These are phyloP conservation scores for Trochalopteron elliotii DNA, from an alignment of 2,113 vertebrate species.

Conservation along the genomic window DNA sequence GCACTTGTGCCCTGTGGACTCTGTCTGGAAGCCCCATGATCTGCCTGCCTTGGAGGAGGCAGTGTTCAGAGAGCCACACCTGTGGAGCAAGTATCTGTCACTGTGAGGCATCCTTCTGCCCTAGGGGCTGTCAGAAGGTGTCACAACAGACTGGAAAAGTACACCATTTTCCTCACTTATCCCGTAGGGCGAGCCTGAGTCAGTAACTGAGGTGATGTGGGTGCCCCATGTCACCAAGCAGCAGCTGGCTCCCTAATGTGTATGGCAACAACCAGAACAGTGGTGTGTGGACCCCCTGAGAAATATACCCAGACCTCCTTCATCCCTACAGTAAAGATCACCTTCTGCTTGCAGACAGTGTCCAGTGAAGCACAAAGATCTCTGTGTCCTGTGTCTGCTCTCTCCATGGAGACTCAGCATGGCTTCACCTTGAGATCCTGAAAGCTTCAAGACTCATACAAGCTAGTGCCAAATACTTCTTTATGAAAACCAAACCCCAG, in stretches of 20 bases:
- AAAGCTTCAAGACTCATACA: background rate
- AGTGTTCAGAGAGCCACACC: background rate
- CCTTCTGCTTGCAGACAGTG: background rate
- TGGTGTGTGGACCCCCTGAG: background rate
- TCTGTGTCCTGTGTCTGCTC: background rate
- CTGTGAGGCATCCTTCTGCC: background rate
- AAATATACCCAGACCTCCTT: background rate
- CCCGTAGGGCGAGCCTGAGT: background rate
- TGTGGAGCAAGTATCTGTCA: background rate
- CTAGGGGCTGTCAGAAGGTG: background rate
- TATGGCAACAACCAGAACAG: background rate
- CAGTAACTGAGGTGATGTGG: background rate
- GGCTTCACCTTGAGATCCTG: background rate
- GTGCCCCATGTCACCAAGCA: background rate
- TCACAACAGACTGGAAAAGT: background rate
- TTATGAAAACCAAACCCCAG: background rate
- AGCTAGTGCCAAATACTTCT: background rate
- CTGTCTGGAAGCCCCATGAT: background rate
- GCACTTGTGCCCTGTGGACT: background rate
- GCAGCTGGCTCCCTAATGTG: background rate
- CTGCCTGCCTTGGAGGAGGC: background rate
- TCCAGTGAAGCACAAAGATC: rapidly evolving
- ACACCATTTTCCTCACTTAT: background rate
- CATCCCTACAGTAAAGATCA: background rate
- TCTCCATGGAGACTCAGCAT: background rate